These are phyloP conservation scores for Lethrus apterus DNA, from an alignment of 1,140 invertebrate species.

Conservation along the genomic window DNA sequence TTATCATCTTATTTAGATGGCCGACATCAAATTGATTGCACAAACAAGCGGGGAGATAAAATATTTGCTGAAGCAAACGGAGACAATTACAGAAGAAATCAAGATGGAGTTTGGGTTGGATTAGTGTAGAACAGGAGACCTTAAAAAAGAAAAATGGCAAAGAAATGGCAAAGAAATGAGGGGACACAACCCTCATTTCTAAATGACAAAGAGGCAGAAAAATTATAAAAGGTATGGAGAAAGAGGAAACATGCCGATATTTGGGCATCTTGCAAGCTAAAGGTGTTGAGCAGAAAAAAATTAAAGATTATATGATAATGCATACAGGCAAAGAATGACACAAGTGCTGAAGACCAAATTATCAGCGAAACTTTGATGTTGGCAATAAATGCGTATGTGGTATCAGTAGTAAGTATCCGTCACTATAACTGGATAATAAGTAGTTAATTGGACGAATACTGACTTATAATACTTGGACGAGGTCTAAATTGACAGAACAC, in stretches of 20 bases:
- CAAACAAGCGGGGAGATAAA: not conserved
- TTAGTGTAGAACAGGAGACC: not conserved
- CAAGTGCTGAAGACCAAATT: no score
- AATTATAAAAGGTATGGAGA: not conserved
- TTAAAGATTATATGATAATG: not conserved
- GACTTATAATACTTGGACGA: no score
- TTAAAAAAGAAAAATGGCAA: not conserved
- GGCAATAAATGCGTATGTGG: no score
- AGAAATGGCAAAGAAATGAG: no score
- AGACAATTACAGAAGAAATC: not conserved
- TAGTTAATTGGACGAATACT: no score
- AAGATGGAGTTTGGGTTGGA: conserved; percentile 2
- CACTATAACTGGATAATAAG: no score
- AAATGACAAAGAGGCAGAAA: no score
- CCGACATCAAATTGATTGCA: not conserved
- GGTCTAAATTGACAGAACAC: no score
- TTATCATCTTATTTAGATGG: not conserved
- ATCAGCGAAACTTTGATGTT: no score
- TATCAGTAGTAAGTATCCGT: no score
- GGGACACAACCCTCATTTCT: no score
- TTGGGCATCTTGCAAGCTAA: not conserved
- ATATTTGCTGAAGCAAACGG: not conserved
- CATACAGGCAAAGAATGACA: no score
- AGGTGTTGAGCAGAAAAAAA: not conserved
- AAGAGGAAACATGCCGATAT: conserved; percentile 1